Percentiles rank a stretch among this genome's conserved stretches.
Evolutionary conservation across 2,888 invertebrate species (phyloP).

Genomic region (Brachypalpus laphriformis): DNA sequence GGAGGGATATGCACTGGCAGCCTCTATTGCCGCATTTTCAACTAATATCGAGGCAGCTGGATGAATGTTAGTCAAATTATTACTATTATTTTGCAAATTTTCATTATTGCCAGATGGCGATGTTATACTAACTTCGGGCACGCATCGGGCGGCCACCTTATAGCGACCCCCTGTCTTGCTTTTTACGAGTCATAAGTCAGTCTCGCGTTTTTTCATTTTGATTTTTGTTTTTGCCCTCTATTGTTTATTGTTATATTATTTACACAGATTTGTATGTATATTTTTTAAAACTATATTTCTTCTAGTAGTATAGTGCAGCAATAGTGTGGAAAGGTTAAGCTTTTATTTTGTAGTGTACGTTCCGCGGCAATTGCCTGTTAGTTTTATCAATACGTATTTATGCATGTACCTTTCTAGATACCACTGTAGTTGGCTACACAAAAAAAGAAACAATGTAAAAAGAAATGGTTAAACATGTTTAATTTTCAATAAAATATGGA

Average conservation of each 20-base stretch:
- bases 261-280: not conserved
- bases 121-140: conserved; percentile 82
- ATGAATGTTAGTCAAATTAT: conserved; percentile 12
- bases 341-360: not conserved
- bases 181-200: conserved; percentile 83
- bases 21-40: conserved; percentile 42
- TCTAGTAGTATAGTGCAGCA: not conserved
- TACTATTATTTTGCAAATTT: conserved; percentile 36
- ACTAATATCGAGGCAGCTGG: conserved; percentile 13
- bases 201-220: conserved; percentile 82
- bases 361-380: not conserved
- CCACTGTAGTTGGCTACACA: not conserved
- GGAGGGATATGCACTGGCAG: conserved; percentile 68
- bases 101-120: conserved; percentile 78
- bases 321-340: not conserved
- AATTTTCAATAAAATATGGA: not conserved
- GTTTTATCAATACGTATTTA: not conserved
- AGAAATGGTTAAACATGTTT: not conserved
- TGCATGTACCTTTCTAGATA: not conserved
- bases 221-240: conserved; percentile 48
- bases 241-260: conserved; percentile 23
- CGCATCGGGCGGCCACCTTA: conserved; percentile 82
- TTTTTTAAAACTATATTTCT: not conserved
- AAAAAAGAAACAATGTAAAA: not conserved
- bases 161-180: conserved; percentile 81